phyloP scores from a whole-genome alignment of 2,888 invertebrate species.

The Ophion ventricosus region DNA sequence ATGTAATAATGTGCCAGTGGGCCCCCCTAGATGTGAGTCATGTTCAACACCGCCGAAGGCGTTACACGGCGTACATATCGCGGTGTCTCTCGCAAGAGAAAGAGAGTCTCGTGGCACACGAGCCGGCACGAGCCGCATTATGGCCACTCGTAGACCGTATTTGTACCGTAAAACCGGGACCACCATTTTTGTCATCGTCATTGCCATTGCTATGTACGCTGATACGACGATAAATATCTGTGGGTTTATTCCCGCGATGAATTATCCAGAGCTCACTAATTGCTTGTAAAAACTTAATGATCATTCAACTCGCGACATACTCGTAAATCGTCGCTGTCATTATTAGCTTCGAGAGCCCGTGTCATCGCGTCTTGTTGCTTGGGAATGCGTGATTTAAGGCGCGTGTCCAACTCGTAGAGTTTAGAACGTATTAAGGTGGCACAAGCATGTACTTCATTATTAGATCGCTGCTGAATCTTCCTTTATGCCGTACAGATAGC shows the following conservation, averaged over 20 bases:
- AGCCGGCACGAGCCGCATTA: constrained; percentile 43
- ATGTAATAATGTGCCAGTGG: constrained; percentile 60
- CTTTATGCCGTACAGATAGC: no score
- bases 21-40: constrained; percentile 29
- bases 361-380: no score
- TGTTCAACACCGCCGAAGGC: constrained; percentile 64
- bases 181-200: constrained; percentile 11
- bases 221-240: neutral
- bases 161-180: constrained; percentile 41
- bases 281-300: constrained; percentile 23
- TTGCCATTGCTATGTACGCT: neutral
- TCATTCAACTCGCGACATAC: neutral
- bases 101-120: constrained; percentile 33
- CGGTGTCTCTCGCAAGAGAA: constrained; percentile 4
- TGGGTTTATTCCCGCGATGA: constrained; percentile 16
- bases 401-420: no score
- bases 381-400: no score
- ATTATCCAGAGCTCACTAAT: constrained; percentile 40
- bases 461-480: no score
- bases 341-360: neutral
- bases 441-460: no score
- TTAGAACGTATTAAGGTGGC: no score
- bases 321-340: constrained; percentile 13
- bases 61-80: constrained; percentile 41
- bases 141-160: constrained; percentile 33